phyloP scores from a whole-genome alignment of 2,797 vertebrate species.

The Ctenopoma multispine region DNA sequence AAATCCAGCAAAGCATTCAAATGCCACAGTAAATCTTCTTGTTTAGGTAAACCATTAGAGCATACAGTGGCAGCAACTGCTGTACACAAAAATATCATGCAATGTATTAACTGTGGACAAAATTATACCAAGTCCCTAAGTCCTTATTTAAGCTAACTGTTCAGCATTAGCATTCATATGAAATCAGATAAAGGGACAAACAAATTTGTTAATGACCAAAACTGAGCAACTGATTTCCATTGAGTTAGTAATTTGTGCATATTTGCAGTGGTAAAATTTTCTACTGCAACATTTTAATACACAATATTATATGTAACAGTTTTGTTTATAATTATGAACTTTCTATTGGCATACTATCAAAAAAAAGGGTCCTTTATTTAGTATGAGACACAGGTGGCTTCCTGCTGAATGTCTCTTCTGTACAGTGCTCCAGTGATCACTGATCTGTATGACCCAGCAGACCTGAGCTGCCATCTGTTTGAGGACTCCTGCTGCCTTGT shows the following conservation, averaged over 20 bases:
- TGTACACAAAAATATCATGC: background rate
- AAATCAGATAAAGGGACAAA: background rate
- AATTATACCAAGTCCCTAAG: no score
- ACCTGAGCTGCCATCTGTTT: constrained; percentile 68
- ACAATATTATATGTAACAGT: background rate
- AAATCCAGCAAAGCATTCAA: background rate
- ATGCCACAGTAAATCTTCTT: background rate
- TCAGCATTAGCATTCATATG: background rate
- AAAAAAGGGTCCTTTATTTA: constrained; percentile 26
- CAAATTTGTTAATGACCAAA: background rate
- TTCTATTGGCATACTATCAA: constrained; percentile 4
- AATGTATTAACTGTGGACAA: background rate
- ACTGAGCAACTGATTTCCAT: background rate
- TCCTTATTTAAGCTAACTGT: background rate
- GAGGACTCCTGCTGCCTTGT: constrained; percentile 47
- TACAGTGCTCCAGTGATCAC: constrained; percentile 56
- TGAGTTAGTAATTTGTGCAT: background rate
- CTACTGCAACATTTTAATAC: background rate
- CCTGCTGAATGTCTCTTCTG: constrained; percentile 60
- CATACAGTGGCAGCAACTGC: no score
- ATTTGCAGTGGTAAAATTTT: background rate
- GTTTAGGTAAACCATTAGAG: background rate
- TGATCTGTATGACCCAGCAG: constrained; percentile 65
- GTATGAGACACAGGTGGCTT: constrained; percentile 58
- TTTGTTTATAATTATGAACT: constrained; percentile 10